Evolutionary conservation across 2,113 vertebrate genomes (phyloP), one percentile per base, ranked within the genome.

Genomic region (Lagopus leucura): DNA sequence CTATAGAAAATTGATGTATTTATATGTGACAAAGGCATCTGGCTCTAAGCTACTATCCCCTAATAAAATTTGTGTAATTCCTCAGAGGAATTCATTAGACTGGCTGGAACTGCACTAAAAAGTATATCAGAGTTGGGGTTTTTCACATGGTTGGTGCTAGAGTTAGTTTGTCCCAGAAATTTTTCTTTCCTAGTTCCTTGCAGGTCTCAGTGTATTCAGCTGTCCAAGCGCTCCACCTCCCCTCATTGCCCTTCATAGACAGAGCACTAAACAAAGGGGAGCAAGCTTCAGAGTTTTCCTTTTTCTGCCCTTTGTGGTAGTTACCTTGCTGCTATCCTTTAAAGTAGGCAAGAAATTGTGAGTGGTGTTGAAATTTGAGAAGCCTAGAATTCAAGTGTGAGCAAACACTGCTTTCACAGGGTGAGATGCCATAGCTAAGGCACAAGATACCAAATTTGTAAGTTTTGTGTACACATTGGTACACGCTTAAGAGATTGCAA

Each of bases 401-500:
- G 55, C 60, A 12, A 21, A 43, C 13, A 0, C 10, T 24, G 66
- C 48, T 27, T 8, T n/a, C 17, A 13, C 7, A 27, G 58, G 43
- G 2, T 3, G 27, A n/a, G 30, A 28, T 30, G 8, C 14, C 7
- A 5, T 18, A 10, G 34, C 4, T 3, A 32, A 15, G 1, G 13
- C 52, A 50, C n/a, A 27, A 22, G 43, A 42, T 3, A 2, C 28
- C 3, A 17, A 20, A 9, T 28, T 34, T 1, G 14, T 14, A 5
- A 2, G 18, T 9, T 80, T 3, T 34, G 55, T 5, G 42, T 32
- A 14, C 1, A 0, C 4, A 1, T 4, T 22, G 34, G 34, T 30
- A 43, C 22, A 1, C 8, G 3, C 7, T 4, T 19, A 34, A 0
- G 8, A 8, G 38, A n/a, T 14, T 1, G 6, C 6, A 2, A 7